Evolutionary conservation across 2,888 invertebrate species (phyloP).

Genomic region (Aphidoletes aphidimyza): DNA sequence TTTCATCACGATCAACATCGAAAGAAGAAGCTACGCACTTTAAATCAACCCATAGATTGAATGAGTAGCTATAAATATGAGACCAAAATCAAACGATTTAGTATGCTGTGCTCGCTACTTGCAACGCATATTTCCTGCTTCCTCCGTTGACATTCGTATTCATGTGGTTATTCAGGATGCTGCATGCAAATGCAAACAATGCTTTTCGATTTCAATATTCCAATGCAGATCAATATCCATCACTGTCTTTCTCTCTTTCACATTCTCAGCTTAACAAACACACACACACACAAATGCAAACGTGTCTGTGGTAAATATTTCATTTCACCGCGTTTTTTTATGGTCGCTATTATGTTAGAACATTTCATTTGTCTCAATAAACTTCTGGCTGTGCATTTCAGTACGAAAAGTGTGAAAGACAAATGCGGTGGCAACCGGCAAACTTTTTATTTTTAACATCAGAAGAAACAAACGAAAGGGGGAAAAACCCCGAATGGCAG

Average conservation of each 20-base stretch:
- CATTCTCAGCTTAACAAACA: background rate
- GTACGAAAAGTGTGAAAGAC: background rate
- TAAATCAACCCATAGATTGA: background rate
- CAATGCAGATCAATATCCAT: constrained; percentile 16
- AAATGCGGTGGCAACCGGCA: background rate
- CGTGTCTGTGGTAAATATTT: constrained; percentile 10
- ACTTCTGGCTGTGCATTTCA: background rate
- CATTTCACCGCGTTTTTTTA: background rate
- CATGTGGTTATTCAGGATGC: background rate
- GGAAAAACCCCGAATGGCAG: too few species aligned
- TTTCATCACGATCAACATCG: background rate
- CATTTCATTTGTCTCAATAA: constrained; percentile 3
- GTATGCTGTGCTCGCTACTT: too few species aligned
- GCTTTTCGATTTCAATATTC: background rate
- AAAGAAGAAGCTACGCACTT: constrained; percentile 8
- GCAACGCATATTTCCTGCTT: background rate
- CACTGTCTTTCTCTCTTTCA: background rate
- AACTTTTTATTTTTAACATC: background rate
- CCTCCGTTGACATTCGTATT: background rate
- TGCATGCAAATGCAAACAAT: background rate
- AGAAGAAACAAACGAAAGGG: too few species aligned
- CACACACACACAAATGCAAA: too few species aligned
- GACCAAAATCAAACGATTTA: background rate
- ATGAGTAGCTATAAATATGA: too few species aligned
- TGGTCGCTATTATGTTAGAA: background rate